phyloP scores from a whole-genome alignment of 2,797 vertebrate genomes.

The Peromyscus nudipes region DNA sequence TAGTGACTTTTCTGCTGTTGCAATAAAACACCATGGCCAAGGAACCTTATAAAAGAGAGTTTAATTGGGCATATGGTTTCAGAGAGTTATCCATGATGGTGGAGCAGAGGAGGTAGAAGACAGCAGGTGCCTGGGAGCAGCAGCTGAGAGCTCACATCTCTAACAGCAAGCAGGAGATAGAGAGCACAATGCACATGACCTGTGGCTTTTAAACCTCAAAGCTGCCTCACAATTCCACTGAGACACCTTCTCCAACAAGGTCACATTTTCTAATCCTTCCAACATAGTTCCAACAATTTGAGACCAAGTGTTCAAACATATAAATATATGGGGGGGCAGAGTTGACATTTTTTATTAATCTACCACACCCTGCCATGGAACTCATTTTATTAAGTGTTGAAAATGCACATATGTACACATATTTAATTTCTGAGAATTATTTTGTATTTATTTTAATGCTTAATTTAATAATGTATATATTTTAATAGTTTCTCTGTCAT shows the following conservation, averaged over 20 bases:
- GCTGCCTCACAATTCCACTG: background rate
- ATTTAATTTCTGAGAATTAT: conserved; percentile 28
- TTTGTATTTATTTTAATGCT: background rate
- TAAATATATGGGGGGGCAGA: no score
- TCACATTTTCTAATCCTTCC: background rate
- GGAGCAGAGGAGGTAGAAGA: background rate
- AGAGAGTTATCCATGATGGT: background rate
- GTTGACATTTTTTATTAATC: background rate
- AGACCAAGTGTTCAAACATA: background rate
- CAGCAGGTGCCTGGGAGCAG: background rate
- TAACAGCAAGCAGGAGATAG: no score
- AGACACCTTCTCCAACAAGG: background rate
- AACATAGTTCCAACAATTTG: background rate
- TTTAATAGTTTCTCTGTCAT: background rate
- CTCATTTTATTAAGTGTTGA: background rate
- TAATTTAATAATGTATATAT: no score
- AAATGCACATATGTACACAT: background rate
- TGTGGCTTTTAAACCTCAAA: background rate
- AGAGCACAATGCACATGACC: background rate
- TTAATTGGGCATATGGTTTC: background rate
- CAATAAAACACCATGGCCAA: background rate
- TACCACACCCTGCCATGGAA: background rate
- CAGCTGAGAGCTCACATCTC: background rate
- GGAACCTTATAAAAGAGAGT: background rate
- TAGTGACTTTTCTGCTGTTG: background rate